Percentiles rank a stretch among this genome's conserved stretches.
phyloP scores from a whole-genome alignment of 35 echinoderm and acorn worm genomes.

The Patiria miniata region DNA sequence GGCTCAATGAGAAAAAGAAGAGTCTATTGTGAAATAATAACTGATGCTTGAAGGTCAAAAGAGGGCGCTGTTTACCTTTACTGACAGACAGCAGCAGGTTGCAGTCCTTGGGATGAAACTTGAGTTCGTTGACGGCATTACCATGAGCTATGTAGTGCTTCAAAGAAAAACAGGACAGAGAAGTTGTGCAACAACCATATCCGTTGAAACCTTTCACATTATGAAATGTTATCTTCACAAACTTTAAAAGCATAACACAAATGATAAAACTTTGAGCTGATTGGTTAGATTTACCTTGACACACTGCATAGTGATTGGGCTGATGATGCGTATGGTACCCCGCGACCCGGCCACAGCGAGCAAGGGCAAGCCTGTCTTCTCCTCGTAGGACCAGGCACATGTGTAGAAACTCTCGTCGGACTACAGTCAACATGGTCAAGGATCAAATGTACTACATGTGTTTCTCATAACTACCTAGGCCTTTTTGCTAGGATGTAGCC shows the following conservation, averaged over 20 bases:
- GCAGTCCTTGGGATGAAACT: constrained; percentile 87
- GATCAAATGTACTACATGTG: background rate
- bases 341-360: constrained; percentile 91
- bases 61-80: constrained; percentile 80
- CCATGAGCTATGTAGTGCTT: constrained; percentile 96
- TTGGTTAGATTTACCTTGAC: constrained; percentile 74
- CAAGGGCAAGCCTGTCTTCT: constrained; percentile 86
- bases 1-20: too few relatives aligned
- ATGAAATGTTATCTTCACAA: too few relatives aligned
- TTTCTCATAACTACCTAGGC: too few relatives aligned
- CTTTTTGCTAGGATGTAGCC: too few relatives aligned
- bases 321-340: constrained; percentile 89
- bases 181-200: too few relatives aligned
- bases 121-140: constrained; percentile 96
- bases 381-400: constrained; percentile 95
- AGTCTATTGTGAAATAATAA: background rate
- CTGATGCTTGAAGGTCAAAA: background rate
- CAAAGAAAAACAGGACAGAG: constrained; percentile 28
- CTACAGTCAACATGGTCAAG: constrained; percentile 10
- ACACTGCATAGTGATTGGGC: constrained; percentile 97
- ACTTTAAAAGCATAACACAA: too few relatives aligned
- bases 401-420: constrained; percentile 98
- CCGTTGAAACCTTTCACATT: too few relatives aligned
- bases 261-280: too few relatives aligned
- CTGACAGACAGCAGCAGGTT: constrained; percentile 93